Evolutionary conservation across 2,888 invertebrate species (phyloP).

Genomic region (Phyllotreta striolata): DNA sequence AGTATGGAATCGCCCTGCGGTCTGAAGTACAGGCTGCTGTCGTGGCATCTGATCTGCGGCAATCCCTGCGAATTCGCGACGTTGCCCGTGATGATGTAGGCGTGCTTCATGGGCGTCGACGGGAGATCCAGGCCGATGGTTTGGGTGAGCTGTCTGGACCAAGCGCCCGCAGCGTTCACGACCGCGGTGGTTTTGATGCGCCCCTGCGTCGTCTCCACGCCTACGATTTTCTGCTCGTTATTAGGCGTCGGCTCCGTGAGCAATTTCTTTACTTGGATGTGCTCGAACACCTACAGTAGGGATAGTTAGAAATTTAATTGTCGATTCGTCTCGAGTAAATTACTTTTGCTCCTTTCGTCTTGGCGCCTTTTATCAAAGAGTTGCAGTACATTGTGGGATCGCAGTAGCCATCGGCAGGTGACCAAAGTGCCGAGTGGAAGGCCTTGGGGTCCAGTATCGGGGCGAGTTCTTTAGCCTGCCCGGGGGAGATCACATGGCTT

Average conservation of each 20-base stretch:
- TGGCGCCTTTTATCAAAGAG: constrained; percentile 74
- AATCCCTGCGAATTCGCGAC: constrained; percentile 77
- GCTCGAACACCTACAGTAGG: constrained; percentile 71
- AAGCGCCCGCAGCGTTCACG: constrained; percentile 83
- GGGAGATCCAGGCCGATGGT: constrained; percentile 77
- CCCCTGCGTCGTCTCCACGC: constrained; percentile 79
- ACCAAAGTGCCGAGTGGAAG: constrained; percentile 79
- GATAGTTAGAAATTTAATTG: not conserved
- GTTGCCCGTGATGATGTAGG: constrained; percentile 84
- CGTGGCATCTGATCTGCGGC: constrained; percentile 89
- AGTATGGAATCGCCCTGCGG: constrained; percentile 84
- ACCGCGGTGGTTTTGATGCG: constrained; percentile 79
- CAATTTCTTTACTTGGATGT: constrained; percentile 77
- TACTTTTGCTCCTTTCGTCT: constrained; percentile 44
- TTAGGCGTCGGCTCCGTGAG: constrained; percentile 67
- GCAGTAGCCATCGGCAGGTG: constrained; percentile 82
- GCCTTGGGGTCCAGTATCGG: constrained; percentile 79
- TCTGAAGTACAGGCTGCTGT: constrained; percentile 81
- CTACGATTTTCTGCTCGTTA: constrained; percentile 74
- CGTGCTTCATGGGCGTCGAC: constrained; percentile 84
- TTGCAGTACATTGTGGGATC: constrained; percentile 85
- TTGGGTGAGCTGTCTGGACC: constrained; percentile 79
- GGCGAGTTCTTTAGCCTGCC: constrained; percentile 78
- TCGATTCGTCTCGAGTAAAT: not conserved
- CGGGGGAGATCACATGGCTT: constrained; percentile 74